A percentile compares a stretch with the other conserved stretches of the same genome.
Evolutionary conservation across 2,888 invertebrate genomes (phyloP).

Genomic region (Cephus pygmeus): DNA sequence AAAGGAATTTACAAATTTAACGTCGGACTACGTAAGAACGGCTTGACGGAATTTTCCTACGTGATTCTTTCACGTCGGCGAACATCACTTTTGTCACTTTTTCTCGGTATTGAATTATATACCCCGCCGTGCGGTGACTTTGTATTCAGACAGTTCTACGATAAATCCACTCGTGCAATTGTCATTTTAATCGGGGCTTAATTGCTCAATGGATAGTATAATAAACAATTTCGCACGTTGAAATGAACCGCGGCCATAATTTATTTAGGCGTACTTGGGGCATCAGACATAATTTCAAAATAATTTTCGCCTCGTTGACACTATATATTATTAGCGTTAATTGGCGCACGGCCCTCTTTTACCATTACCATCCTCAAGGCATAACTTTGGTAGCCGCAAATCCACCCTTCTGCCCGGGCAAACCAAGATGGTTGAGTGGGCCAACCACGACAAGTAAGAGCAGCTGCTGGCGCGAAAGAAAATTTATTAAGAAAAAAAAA

Average conservation of each 20-base stretch:
- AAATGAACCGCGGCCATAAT: not conserved
- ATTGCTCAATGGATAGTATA: not conserved
- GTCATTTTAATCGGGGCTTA: not conserved
- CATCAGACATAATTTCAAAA: conserved; percentile 20
- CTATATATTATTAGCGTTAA: conserved; percentile 34
- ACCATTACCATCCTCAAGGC: conserved; percentile 24
- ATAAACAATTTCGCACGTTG: not conserved
- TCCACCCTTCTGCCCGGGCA: not conserved
- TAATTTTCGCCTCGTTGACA: conserved; percentile 27
- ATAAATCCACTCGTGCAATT: not conserved
- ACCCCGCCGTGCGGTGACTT: not conserved
- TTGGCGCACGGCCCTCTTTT: conserved; percentile 27
- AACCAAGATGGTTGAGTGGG: not conserved
- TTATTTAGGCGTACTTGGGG: conserved; percentile 7
- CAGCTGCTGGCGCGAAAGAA: not conserved
- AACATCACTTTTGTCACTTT: not conserved
- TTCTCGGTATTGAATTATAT: not conserved
- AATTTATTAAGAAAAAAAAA: not conserved
- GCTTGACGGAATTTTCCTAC: not conserved
- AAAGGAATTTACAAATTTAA: not conserved
- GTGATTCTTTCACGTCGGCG: not conserved
- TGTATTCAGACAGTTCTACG: not conserved
- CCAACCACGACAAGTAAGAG: not conserved
- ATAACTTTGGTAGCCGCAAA: not conserved
- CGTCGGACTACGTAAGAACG: not conserved